Evolutionary conservation across 2,797 vertebrate genomes (phyloP).

Genomic region (Enteromius anoplus): DNA sequence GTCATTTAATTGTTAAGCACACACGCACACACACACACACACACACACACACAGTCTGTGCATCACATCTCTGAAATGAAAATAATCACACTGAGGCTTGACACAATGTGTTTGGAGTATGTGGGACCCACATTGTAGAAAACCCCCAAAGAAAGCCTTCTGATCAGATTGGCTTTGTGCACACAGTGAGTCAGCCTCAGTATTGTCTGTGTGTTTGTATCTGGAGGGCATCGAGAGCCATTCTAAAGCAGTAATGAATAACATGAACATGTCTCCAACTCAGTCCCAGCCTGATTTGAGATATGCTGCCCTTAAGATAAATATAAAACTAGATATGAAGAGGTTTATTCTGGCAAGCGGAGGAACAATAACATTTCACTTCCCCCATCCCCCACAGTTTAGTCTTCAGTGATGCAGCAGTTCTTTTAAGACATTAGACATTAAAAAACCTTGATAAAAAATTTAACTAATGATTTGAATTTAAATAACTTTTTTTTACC

Average conservation of each 20-base stretch:
- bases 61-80: slow-evolving; percentile 21
- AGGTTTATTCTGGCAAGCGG: slow-evolving; percentile 16
- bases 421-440: background rate
- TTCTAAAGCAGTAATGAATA: slow-evolving; percentile 50
- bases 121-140: slow-evolving; percentile 26
- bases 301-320: slow-evolving; percentile 48
- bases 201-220: slow-evolving; percentile 51
- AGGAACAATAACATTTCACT: background rate
- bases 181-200: slow-evolving; percentile 53
- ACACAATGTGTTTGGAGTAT: slow-evolving; percentile 23
- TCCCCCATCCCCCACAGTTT: background rate
- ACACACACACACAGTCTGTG: slow-evolving; percentile 14
- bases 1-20: background rate
- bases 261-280: slow-evolving; percentile 46
- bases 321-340: slow-evolving; percentile 38
- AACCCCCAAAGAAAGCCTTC: background rate
- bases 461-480: background rate
- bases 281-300: slow-evolving; percentile 48
- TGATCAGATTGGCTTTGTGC: slow-evolving; percentile 41
- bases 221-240: slow-evolving; percentile 31
- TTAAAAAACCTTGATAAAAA: background rate
- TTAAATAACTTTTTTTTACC: background rate
- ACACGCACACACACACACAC: background rate
- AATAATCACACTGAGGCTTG: slow-evolving; percentile 15
- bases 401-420: too few relatives aligned